Conservation (phyloP, 2,797 vertebrate genomes). For the Falco cherrug region DNA sequence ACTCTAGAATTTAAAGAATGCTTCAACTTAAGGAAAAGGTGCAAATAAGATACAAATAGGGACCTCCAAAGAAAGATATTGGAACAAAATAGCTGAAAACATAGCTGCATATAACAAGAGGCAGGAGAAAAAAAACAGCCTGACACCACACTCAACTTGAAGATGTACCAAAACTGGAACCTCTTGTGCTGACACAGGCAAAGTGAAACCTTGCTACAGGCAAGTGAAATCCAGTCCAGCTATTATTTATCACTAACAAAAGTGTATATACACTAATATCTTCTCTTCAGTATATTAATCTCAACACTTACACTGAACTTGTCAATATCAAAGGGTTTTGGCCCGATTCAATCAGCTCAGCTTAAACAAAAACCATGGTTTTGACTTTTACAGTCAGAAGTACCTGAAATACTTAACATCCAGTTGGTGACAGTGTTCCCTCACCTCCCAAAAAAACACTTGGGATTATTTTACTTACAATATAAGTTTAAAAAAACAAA, state of each 20-base stretch:
- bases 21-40: background rate
- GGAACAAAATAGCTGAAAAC: background rate
- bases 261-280: background rate
- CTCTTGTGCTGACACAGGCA: background rate
- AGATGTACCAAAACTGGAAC: background rate
- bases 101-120: background rate
- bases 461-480: background rate
- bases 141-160: background rate
- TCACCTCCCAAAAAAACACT: accelerated
- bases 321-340: background rate
- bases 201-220: background rate
- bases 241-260: background rate
- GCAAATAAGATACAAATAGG: background rate
- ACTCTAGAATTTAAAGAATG: background rate
- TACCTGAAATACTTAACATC: background rate
- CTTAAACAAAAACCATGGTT: background rate
- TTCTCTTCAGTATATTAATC: background rate
- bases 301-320: background rate
- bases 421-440: background rate
- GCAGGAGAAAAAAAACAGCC: background rate
- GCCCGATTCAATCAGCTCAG: background rate
- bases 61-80: background rate
- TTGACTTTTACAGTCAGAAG: background rate
- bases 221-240: background rate
- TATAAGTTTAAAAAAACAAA: background rate